phyloP scores from a whole-genome alignment of 2,888 invertebrate genomes.

The Acronicta psi region DNA sequence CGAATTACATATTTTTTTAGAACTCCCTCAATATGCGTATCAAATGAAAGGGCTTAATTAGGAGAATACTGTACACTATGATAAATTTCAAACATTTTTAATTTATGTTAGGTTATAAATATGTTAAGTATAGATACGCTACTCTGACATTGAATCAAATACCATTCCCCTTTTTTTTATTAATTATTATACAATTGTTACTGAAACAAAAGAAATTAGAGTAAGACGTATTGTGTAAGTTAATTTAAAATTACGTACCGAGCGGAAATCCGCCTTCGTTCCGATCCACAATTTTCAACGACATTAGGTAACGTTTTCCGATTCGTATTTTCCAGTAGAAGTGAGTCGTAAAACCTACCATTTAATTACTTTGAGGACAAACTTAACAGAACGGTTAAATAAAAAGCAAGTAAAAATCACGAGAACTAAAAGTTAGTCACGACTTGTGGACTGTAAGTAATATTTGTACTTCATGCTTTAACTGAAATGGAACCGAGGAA shows the following conservation, averaged over 20 bases:
- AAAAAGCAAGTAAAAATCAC: conserved; percentile 13
- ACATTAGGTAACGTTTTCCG: background rate
- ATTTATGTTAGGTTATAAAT: too few relatives aligned
- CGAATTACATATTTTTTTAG: too few relatives aligned
- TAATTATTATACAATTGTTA: background rate
- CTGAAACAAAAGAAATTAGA: background rate
- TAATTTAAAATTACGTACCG: background rate
- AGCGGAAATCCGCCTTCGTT: background rate
- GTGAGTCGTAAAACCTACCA: background rate
- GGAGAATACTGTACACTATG: too few relatives aligned
- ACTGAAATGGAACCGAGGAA: background rate
- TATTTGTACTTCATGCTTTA: background rate
- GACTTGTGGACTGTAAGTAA: conserved; percentile 2
- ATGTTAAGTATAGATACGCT: too few relatives aligned
- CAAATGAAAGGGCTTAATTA: too few relatives aligned
- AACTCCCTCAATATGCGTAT: too few relatives aligned
- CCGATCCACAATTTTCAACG: background rate
- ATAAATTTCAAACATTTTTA: too few relatives aligned
- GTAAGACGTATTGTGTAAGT: background rate
- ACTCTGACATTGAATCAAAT: too few relatives aligned
- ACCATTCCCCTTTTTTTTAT: background rate
- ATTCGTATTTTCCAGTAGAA: background rate
- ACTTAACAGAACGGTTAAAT: conserved; percentile 11
- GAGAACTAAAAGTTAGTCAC: background rate
- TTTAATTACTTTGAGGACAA: conserved; percentile 1